Conservation (phyloP, 2,888 invertebrate genomes). For the Helicoverpa assulta region DNA sequence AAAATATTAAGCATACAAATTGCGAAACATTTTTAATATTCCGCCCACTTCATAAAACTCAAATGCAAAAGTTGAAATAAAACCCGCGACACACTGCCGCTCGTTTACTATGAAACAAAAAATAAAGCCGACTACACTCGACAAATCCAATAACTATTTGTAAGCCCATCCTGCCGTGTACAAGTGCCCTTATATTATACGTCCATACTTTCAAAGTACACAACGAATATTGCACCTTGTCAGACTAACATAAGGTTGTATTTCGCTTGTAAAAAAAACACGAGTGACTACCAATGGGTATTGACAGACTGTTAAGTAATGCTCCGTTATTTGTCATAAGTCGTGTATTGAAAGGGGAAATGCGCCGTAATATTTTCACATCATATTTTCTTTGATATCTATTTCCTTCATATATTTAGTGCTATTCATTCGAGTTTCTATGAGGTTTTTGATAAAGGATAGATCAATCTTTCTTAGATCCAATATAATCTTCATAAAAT, state of each 20-base stretch:
- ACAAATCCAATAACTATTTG: slow-evolving; percentile 61
- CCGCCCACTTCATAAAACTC: slow-evolving; percentile 23
- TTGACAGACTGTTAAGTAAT: slow-evolving; percentile 54
- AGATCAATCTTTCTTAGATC: background rate
- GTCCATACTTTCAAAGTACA: slow-evolving; percentile 6
- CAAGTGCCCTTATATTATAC: slow-evolving; percentile 38
- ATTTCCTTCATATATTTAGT: slow-evolving; percentile 7
- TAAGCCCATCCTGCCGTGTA: slow-evolving; percentile 46
- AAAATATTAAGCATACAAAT: slow-evolving; percentile 2
- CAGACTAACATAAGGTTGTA: background rate
- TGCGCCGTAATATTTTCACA: slow-evolving; percentile 37
- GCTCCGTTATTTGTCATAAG: slow-evolving; percentile 55
- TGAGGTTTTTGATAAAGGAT: background rate
- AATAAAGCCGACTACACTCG: slow-evolving; percentile 48
- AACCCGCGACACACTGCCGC: slow-evolving; percentile 30
- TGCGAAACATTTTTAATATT: slow-evolving; percentile 30
- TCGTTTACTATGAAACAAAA: slow-evolving; percentile 40
- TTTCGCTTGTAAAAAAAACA: slow-evolving; percentile 4
- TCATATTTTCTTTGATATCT: slow-evolving; percentile 24
- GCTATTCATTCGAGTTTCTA: slow-evolving; percentile 9
- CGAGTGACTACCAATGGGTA: slow-evolving; percentile 18
- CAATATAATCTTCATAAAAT: background rate
- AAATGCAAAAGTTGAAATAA: slow-evolving; percentile 35
- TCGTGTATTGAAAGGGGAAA: slow-evolving; percentile 41
- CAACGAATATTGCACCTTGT: slow-evolving; percentile 15